These are phyloP conservation scores for Argyra leucocephala DNA, from an alignment of 2,888 invertebrate genomes.

Conservation along the genomic window DNA sequence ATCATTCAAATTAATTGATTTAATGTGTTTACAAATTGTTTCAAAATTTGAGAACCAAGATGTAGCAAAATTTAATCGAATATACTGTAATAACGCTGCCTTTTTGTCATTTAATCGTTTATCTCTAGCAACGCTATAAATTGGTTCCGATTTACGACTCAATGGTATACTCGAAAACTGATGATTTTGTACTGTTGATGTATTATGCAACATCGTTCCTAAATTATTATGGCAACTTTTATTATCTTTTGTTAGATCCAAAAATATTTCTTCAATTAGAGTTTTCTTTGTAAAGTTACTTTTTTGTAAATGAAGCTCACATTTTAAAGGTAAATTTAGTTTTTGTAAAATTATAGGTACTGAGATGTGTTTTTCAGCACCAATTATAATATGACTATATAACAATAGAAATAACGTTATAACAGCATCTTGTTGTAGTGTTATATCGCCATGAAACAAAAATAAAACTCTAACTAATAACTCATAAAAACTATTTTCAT, in stretches of 20 bases:
- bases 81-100: constrained; percentile 20
- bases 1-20: background rate
- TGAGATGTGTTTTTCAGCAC: constrained; percentile 23
- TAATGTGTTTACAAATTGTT: constrained; percentile 8
- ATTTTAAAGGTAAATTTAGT: constrained; percentile 31
- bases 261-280: constrained; percentile 19
- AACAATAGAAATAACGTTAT: constrained; percentile 34
- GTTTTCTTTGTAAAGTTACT: constrained; percentile 13
- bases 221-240: constrained; percentile 7
- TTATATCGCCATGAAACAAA: constrained; percentile 29
- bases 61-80: constrained; percentile 23
- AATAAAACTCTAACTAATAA: constrained; percentile 34
- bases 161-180: background rate
- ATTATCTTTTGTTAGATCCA: constrained; percentile 7
- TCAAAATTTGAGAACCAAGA: constrained; percentile 24
- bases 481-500: constrained; percentile 30
- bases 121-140: background rate
- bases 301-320: constrained; percentile 22
- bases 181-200: background rate
- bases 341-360: constrained; percentile 27
- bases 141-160: background rate
- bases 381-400: constrained; percentile 27
- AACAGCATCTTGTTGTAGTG: constrained; percentile 31
- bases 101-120: constrained; percentile 8
- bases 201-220: background rate